These are phyloP conservation scores for Melanargia galathea DNA, from an alignment of 2,888 invertebrate genomes.

Conservation along the genomic window DNA sequence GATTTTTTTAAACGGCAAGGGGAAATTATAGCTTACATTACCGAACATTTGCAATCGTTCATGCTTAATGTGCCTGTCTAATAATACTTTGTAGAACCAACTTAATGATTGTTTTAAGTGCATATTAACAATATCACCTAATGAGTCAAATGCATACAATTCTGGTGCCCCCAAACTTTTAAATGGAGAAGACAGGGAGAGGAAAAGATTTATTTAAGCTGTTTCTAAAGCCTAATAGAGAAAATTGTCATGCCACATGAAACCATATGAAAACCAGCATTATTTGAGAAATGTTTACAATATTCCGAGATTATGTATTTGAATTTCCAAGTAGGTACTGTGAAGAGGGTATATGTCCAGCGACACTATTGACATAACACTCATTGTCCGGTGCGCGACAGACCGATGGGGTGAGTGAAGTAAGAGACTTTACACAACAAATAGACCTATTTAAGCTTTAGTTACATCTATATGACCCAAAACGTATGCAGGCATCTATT, in stretches of 20 bases:
- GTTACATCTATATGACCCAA: neutral
- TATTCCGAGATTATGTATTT: constrained; percentile 8
- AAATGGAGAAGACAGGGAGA: neutral
- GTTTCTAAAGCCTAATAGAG: neutral
- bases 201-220: neutral
- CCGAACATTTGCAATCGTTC: constrained; percentile 2
- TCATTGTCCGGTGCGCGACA: constrained; percentile 41
- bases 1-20: constrained; percentile 17
- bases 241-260: neutral
- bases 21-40: constrained; percentile 20
- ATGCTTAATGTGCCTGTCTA: constrained; percentile 6
- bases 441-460: neutral
- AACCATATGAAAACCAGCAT: neutral
- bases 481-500: neutral
- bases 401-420: constrained; percentile 8
- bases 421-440: constrained; percentile 9
- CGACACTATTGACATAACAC: constrained; percentile 53
- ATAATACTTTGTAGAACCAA: neutral
- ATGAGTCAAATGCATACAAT: neutral
- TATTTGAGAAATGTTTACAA: neutral
- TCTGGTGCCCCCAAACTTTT: neutral
- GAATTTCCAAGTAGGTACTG: constrained; percentile 22
- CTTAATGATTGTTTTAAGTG: neutral
- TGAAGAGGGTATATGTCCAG: constrained; percentile 26
- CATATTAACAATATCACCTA: neutral